A percentile compares a stretch with the other conserved stretches of the same genome.
Conservation (phyloP, 2,888 invertebrate genomes). For the Scaptomyza tumidula region DNA sequence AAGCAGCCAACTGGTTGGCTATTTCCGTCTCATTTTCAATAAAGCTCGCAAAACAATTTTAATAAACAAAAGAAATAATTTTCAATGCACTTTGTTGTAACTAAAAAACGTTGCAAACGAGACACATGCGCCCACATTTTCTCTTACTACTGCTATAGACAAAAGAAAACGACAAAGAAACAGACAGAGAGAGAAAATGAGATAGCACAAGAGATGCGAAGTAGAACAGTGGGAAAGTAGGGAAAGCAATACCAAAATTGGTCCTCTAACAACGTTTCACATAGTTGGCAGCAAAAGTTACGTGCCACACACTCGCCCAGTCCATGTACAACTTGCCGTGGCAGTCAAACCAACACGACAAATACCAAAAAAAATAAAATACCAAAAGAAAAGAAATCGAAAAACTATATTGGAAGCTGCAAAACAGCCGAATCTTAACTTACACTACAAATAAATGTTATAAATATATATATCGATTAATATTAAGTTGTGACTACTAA, state of each 20-base stretch:
- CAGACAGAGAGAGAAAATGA: background rate
- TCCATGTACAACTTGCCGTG: conserved; percentile 50
- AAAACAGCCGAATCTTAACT: background rate
- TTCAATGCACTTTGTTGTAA: conserved; percentile 58
- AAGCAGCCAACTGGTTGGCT: conserved; percentile 14
- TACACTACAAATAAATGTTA: conserved; percentile 13
- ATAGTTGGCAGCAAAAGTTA: conserved; percentile 57
- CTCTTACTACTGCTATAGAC: conserved; percentile 13
- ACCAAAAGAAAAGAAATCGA: conserved; percentile 11
- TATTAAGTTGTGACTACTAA: too few relatives aligned
- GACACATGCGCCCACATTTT: conserved; percentile 57
- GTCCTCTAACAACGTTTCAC: conserved; percentile 38
- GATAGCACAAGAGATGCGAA: conserved; percentile 4
- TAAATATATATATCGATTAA: too few relatives aligned
- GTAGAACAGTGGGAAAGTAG: conserved; percentile 6
- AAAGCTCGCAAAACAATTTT: conserved; percentile 59
- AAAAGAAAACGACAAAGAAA: background rate
- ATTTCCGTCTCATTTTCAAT: conserved; percentile 55
- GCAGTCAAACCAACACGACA: conserved; percentile 42
- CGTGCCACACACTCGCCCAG: conserved; percentile 28
- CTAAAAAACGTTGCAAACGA: conserved; percentile 20
- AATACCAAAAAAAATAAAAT: conserved; percentile 27
- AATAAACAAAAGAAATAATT: conserved; percentile 68
- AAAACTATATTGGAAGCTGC: conserved; percentile 5
- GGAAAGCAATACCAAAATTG: conserved; percentile 48